Evolutionary conservation across 2,113 vertebrate species (phyloP).

Genomic region (Amblyopsis rosae): DNA sequence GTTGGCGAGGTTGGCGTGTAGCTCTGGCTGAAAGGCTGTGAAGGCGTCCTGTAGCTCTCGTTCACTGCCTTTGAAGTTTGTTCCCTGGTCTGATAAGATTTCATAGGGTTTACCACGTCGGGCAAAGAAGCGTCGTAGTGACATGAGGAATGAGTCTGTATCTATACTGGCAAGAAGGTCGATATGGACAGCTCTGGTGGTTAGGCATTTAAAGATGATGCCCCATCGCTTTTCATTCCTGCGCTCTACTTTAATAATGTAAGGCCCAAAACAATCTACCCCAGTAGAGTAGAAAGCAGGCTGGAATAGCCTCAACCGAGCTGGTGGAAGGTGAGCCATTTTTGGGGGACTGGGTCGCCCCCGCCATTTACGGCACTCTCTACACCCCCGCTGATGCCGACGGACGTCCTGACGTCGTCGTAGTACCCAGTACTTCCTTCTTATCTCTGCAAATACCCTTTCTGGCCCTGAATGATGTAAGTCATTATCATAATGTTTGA

Average conservation of each 20-base stretch:
- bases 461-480: no score
- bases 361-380: neutral
- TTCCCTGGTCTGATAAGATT: neutral
- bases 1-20: neutral
- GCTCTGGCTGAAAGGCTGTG: neutral
- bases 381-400: slow-evolving; percentile 3
- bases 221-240: neutral
- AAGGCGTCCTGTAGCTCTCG: neutral
- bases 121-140: slow-evolving; percentile 1
- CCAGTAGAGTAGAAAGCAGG: neutral
- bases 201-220: neutral
- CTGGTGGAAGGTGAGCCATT: no score
- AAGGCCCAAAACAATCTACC: slow-evolving; percentile 1
- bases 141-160: neutral
- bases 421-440: slow-evolving; percentile 14
- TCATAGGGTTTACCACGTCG: neutral
- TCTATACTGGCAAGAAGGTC: neutral
- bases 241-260: slow-evolving; percentile 5
- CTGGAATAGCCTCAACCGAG: neutral
- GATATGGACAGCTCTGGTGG: neutral
- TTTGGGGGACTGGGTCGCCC: neutral
- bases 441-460: neutral
- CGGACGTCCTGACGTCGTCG: neutral
- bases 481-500: no score
- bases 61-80: neutral